Conservation (phyloP, 2,113 vertebrate species). For the Hypomesus transpacificus region DNA sequence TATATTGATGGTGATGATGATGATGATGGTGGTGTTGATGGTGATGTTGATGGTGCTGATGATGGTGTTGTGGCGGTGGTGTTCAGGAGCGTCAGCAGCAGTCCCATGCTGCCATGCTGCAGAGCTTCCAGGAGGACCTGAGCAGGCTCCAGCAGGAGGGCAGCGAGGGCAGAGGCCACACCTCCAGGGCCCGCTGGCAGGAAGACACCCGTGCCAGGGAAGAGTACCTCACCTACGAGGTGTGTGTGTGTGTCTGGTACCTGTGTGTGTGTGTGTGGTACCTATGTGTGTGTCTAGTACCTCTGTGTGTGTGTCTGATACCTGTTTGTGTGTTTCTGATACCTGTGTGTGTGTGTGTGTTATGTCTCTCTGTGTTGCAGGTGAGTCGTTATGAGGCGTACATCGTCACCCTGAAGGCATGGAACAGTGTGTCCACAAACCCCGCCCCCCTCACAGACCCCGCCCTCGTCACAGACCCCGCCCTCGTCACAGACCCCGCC, state of each 20-base stretch:
- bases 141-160: constrained; percentile 69
- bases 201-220: constrained; percentile 67
- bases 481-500: too few relatives aligned
- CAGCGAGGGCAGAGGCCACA: constrained; percentile 69
- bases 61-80: neutral
- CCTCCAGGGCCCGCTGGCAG: constrained; percentile 73
- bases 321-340: neutral
- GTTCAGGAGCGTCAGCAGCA: constrained; percentile 84
- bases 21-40: neutral
- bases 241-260: constrained; percentile 2
- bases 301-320: neutral
- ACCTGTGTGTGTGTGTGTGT: neutral
- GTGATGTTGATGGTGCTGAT: neutral
- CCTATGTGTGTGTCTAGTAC: neutral
- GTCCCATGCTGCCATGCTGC: constrained; percentile 75
- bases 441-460: too few relatives aligned
- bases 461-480: too few relatives aligned
- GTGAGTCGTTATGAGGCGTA: constrained; percentile 82
- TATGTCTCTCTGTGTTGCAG: constrained; percentile 51
- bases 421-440: constrained; percentile 44
- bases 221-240: constrained; percentile 50
- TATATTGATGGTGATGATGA: neutral
- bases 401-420: constrained; percentile 73
- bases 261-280: neutral
- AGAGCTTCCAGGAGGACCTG: constrained; percentile 77